Evolutionary conservation across 2,797 vertebrate genomes (phyloP), one percentile per base, ranked within the genome.

Genomic region (Dryobates pubescens): DNA sequence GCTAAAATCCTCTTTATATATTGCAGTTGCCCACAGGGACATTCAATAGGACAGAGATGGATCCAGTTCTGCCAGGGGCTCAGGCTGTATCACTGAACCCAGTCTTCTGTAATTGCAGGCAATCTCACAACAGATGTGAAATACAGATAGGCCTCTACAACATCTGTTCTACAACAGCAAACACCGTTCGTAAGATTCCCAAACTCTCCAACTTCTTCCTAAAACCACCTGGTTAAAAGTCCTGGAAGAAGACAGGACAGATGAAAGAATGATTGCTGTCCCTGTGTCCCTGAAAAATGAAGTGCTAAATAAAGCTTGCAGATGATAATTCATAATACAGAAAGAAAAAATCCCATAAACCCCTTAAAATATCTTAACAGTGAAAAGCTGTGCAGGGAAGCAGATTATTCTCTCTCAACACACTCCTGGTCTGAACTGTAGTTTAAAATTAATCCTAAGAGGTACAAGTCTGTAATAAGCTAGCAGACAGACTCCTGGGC

Each of bases 21-120:
- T 17, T 54, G 9, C 22, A 18, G 32, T 20, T 80, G 11, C 53
- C 51, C 49, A 19, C 13, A 54, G 16, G 49, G 11, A 57, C 8
- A 4, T 36, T 61, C 9, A 36, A 36, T 6, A 4, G 2, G 5
- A 29, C 0, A 0, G 16, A 20, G 13, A 14, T 29, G 27, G 22
- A 73, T 38, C 30, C 17, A 15, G 7, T 64, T 59, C 45, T 62
- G 23, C 23, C 86, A 70, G 62, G 36, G 43, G 17, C 10, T 19
- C 43, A 47, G 47, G 2, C 24, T 36, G 10, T 11, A 7, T 30
- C 51, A 16, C 7, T 30, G 38, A 63, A 61, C 17, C 5, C 16
- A 34, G 34, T 13, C 8, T 71, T 72, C 68, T 63, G 26, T 56
- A 63, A 26, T n/a, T 47, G 24, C 9, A 8, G 49, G 8, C 9